Evolutionary conservation across 2,888 invertebrate genomes (phyloP).

Genomic region (Euphydryas editha): DNA sequence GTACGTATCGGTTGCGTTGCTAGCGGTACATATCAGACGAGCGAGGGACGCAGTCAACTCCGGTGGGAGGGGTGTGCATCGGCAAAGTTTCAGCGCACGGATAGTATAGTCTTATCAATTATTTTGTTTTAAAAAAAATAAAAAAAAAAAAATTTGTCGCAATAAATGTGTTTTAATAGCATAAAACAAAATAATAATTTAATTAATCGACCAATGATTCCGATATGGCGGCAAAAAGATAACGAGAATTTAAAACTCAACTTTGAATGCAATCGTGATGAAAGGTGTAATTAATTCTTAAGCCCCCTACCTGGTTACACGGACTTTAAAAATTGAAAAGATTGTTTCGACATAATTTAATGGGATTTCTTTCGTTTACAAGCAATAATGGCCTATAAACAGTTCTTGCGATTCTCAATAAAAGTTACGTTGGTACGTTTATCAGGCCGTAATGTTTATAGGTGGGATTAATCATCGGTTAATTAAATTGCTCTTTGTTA

Average conservation of each 20-base stretch:
- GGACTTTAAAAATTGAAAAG: slow-evolving; percentile 54
- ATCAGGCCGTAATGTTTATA: slow-evolving; percentile 30
- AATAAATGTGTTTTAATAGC: slow-evolving; percentile 7
- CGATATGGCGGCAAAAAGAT: slow-evolving; percentile 21
- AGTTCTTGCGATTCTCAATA: slow-evolving; percentile 33
- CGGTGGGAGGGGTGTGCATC: too few relatives aligned
- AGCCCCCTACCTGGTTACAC: slow-evolving; percentile 56
- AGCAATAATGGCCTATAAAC: slow-evolving; percentile 48
- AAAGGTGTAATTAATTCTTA: slow-evolving; percentile 59
- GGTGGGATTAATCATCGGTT: slow-evolving; percentile 31
- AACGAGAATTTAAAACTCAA: slow-evolving; percentile 17
- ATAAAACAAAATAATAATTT: slow-evolving; percentile 8
- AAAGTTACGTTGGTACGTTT: slow-evolving; percentile 28
- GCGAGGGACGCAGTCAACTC: too few relatives aligned
- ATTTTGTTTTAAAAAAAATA: too few relatives aligned
- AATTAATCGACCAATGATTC: slow-evolving; percentile 10
- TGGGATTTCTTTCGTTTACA: slow-evolving; percentile 62
- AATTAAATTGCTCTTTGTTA: slow-evolving; percentile 32
- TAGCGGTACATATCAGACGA: too few relatives aligned
- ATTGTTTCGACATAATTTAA: slow-evolving; percentile 63
- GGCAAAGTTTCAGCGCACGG: too few relatives aligned
- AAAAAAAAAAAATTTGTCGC: background rate
- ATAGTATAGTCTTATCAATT: too few relatives aligned
- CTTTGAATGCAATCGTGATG: slow-evolving; percentile 34
- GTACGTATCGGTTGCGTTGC: too few relatives aligned